Evolutionary conservation across 2,888 invertebrate genomes (phyloP).

Genomic region (Chesias legatella): DNA sequence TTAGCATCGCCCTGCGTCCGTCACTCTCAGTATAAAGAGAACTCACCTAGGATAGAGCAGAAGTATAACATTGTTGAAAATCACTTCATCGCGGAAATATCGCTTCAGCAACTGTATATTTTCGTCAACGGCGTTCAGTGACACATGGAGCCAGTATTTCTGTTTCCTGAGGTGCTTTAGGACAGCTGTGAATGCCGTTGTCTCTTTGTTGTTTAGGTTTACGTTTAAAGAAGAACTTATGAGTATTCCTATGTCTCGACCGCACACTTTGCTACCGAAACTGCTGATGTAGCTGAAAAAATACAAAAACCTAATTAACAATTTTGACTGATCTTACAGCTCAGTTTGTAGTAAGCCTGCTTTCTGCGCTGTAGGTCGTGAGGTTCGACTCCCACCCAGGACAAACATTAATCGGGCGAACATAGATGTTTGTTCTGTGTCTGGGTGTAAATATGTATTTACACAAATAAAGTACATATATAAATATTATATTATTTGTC

Average conservation of each 20-base stretch:
- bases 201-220: conserved; percentile 11
- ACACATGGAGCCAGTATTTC: conserved; percentile 83
- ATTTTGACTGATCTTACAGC: no score
- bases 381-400: no score
- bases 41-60: conserved; percentile 86
- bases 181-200: conserved; percentile 27
- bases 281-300: conserved; percentile 76
- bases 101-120: conserved; percentile 79
- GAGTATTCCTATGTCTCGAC: conserved; percentile 57
- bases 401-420: no score
- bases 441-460: no score
- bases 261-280: conserved; percentile 76
- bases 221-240: conserved; percentile 49
- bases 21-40: conserved; percentile 11
- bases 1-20: conserved; percentile 1
- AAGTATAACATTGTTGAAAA: conserved; percentile 82
- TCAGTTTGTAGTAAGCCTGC: no score
- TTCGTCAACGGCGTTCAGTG: conserved; percentile 79
- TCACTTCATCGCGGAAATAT: conserved; percentile 73
- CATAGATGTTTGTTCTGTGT: no score
- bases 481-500: no score
- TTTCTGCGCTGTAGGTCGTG: no score
- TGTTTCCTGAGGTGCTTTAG: conserved; percentile 73
- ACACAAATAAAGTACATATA: no score
- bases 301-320: no score